Conservation (phyloP, 1,140 invertebrate genomes). For the Papilio machaon region DNA sequence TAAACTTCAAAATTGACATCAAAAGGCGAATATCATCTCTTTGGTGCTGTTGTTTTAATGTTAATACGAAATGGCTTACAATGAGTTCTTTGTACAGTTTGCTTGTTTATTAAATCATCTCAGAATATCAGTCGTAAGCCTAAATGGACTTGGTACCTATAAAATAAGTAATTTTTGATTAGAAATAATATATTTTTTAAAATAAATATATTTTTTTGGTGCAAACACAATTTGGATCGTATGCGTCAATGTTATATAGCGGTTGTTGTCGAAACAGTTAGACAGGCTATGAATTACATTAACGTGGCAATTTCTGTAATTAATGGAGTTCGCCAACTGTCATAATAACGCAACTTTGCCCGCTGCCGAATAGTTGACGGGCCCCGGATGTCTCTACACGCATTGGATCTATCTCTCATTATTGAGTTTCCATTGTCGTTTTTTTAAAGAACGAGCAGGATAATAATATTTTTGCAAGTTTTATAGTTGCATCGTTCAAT, state of each 20-base stretch:
- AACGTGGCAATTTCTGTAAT: conserved; percentile 69
- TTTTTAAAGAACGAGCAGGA: not conserved
- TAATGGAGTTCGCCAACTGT: conserved; percentile 72
- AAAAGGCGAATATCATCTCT: conserved; percentile 21
- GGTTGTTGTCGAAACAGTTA: conserved; percentile 55
- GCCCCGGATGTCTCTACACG: conserved; percentile 45
- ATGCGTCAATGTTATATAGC: conserved; percentile 28
- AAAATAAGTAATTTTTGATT: too few species aligned
- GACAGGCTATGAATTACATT: conserved; percentile 71
- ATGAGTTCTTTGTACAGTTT: not conserved
- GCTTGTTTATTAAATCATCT: not conserved
- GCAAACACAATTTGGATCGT: not conserved
- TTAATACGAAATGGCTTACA: not conserved
- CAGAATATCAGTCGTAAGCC: too few species aligned
- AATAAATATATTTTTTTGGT: too few species aligned
- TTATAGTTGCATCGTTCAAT: too few species aligned
- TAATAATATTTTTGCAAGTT: too few species aligned
- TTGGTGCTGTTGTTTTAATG: conserved; percentile 20
- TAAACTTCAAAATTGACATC: conserved; percentile 14
- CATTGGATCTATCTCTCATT: conserved; percentile 4
- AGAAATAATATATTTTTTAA: too few species aligned
- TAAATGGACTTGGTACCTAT: too few species aligned
- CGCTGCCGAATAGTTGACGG: conserved; percentile 56
- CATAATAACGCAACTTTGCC: conserved; percentile 62
- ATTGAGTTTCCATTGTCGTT: conserved; percentile 22